Conservation (phyloP, 2,113 vertebrate genomes). For the Rhinolophus sinicus region DNA sequence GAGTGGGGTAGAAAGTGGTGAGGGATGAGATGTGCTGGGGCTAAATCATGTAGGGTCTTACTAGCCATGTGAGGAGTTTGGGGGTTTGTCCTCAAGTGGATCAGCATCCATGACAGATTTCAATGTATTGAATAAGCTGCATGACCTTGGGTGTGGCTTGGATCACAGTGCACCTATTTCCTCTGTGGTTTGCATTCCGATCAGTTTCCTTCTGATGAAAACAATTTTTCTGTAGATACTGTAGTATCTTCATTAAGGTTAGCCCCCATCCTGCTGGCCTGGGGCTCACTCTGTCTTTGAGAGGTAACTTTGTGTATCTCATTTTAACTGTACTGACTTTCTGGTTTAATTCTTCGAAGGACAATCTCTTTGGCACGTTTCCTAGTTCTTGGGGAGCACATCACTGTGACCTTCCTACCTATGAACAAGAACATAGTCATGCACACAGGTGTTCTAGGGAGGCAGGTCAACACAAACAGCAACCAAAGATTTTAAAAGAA, state of each 20-base stretch:
- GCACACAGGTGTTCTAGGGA: not conserved
- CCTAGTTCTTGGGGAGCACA: not conserved
- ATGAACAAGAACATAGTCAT: not conserved
- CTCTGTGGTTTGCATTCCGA: not conserved
- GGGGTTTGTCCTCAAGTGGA: not conserved
- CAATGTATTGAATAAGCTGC: not conserved
- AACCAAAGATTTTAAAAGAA: constrained; percentile 43
- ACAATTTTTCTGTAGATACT: not conserved
- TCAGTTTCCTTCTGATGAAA: not conserved
- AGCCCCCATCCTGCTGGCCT: not conserved
- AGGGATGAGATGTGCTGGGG: not conserved
- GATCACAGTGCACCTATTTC: not conserved
- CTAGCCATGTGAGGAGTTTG: rapidly evolving
- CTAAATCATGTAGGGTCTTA: not conserved
- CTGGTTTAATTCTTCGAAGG: not conserved
- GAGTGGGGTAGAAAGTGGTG: not conserved
- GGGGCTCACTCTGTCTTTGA: not conserved
- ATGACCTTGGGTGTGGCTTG: not conserved
- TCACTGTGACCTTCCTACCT: not conserved
- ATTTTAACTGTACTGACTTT: not conserved
- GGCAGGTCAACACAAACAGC: not conserved
- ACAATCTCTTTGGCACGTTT: not conserved
- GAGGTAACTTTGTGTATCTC: not conserved
- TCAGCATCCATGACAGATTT: not conserved
- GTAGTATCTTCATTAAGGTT: not conserved